Percentiles rank a stretch among this genome's conserved stretches.
phyloP scores from a whole-genome alignment of 2,113 vertebrate genomes.

The Nannospalax galili region DNA sequence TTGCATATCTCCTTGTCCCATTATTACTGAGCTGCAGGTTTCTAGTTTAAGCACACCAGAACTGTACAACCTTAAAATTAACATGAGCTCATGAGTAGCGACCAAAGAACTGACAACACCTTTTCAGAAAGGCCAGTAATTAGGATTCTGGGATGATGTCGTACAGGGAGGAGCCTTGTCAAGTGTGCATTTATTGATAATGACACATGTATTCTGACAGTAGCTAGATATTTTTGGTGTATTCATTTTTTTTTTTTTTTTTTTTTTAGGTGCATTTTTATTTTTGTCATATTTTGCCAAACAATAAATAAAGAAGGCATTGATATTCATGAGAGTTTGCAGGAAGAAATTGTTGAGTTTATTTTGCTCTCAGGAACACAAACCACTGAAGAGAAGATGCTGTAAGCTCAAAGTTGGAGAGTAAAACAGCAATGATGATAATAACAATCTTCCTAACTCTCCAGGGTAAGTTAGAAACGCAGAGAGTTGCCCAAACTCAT shows the following conservation, averaged over 20 bases:
- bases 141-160: background rate
- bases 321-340: slow-evolving; percentile 79
- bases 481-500: background rate
- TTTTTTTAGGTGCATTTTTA: slow-evolving; percentile 70
- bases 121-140: slow-evolving; percentile 48
- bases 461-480: slow-evolving; percentile 16
- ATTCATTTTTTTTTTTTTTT: slow-evolving; percentile 53
- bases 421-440: slow-evolving; percentile 61
- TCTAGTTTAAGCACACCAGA: background rate
- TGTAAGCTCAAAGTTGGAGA: slow-evolving; percentile 63
- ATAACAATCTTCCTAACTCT: slow-evolving; percentile 59
- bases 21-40: background rate
- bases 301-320: slow-evolving; percentile 79
- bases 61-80: slow-evolving; percentile 9
- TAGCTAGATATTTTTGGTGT: slow-evolving; percentile 75
- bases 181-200: slow-evolving; percentile 67
- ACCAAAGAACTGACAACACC: background rate
- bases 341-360: slow-evolving; percentile 75
- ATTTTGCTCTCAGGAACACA: slow-evolving; percentile 76
- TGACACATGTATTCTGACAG: slow-evolving; percentile 66
- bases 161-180: background rate
- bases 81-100: background rate
- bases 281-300: slow-evolving; percentile 78
- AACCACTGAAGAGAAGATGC: slow-evolving; percentile 70
- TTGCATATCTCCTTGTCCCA: background rate